A percentile compares a stretch with the other conserved stretches of the same genome.
Conservation (phyloP, 2,797 vertebrate species). For the Betta splendens region DNA sequence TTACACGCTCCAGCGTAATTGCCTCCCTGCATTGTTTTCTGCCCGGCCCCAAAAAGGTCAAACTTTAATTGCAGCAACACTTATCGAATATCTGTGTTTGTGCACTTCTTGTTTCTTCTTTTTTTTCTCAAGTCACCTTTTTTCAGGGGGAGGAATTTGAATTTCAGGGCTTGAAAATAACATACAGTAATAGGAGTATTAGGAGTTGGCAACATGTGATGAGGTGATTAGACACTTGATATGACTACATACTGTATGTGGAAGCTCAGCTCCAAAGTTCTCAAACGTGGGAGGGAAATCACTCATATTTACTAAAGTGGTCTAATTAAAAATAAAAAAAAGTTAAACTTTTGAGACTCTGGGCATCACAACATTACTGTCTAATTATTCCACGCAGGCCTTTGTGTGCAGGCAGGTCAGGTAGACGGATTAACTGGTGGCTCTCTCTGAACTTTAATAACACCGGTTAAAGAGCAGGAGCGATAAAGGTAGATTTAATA, state of each 20-base stretch:
- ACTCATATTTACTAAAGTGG: background rate
- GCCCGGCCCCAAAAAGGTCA: background rate
- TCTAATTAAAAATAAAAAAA: constrained; percentile 1
- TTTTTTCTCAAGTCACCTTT: constrained; percentile 7
- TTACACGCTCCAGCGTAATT: constrained; percentile 20
- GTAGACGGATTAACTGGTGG: background rate
- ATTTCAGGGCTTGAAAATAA: background rate
- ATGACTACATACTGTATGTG: background rate
- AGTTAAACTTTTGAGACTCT: background rate
- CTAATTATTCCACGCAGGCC: background rate
- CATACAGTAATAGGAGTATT: too few relatives aligned
- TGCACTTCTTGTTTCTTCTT: constrained; percentile 6
- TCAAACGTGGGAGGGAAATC: constrained; percentile 5
- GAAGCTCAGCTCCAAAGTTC: background rate
- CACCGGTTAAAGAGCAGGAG: background rate
- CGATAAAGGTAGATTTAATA: constrained; percentile 6
- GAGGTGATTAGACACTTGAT: background rate
- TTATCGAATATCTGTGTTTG: constrained; percentile 27
- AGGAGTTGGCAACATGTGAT: background rate
- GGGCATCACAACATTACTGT: background rate
- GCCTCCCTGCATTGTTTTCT: constrained; percentile 15
- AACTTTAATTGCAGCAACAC: constrained; percentile 19
- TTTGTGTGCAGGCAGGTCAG: background rate
- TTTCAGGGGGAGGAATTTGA: constrained; percentile 5
- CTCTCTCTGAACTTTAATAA: background rate